Percentiles rank a stretch among this genome's conserved stretches.
Conservation (phyloP, 2,888 invertebrate species). For the Dynastes maya region DNA sequence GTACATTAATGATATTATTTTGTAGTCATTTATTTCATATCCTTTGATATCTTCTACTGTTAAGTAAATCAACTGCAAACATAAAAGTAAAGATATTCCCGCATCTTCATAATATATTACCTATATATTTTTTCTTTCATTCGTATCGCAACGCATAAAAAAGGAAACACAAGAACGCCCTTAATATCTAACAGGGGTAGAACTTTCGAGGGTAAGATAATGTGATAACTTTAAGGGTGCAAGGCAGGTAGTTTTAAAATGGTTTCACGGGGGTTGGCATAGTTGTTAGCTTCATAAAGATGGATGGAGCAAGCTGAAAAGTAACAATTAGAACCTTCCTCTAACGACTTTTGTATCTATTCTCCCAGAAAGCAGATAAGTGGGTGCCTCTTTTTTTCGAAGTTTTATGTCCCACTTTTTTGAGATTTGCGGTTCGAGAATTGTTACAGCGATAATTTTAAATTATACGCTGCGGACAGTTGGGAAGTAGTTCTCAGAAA, state of each 20-base stretch:
- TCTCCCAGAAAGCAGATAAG: conserved; percentile 61
- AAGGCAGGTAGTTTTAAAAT: conserved; percentile 69
- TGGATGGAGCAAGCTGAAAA: conserved; percentile 67
- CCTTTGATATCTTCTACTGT: too few species aligned
- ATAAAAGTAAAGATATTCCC: neutral
- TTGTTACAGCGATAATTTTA: conserved; percentile 48
- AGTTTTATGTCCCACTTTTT: conserved; percentile 35
- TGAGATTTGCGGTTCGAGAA: conserved; percentile 49
- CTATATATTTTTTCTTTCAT: conserved; percentile 32
- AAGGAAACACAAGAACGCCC: conserved; percentile 49
- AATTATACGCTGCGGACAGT: conserved; percentile 47
- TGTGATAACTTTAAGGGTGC: conserved; percentile 58
- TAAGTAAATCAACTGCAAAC: neutral
- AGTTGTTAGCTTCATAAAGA: conserved; percentile 69
- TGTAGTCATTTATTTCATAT: too few species aligned
- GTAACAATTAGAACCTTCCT: conserved; percentile 66
- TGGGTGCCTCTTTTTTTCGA: conserved; percentile 53
- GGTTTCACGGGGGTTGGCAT: conserved; percentile 60
- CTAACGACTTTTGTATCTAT: conserved; percentile 61
- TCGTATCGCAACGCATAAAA: conserved; percentile 42
- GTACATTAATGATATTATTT: too few species aligned
- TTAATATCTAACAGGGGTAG: conserved; percentile 55
- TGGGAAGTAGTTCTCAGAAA: conserved; percentile 45
- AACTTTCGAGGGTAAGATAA: conserved; percentile 55
- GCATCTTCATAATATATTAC: neutral